Evolutionary conservation across 2,888 invertebrate species (phyloP).

Genomic region (Branchellion lobata): DNA sequence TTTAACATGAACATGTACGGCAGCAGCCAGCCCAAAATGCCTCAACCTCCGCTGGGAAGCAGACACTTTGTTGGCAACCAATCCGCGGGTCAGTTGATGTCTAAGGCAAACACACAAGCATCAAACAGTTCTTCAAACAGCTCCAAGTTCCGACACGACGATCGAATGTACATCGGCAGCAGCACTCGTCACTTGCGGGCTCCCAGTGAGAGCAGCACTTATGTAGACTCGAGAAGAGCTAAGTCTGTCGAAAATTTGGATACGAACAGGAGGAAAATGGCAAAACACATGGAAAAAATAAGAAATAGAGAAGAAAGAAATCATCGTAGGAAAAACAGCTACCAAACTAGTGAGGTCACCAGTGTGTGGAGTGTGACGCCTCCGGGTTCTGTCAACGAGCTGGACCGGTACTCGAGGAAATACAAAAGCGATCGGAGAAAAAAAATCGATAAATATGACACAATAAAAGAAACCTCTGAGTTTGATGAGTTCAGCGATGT

Average conservation of each 20-base stretch:
- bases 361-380: slow-evolving; percentile 51
- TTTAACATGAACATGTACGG: slow-evolving; percentile 44
- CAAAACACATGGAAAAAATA: neutral
- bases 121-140: slow-evolving; percentile 45
- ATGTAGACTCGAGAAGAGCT: slow-evolving; percentile 24
- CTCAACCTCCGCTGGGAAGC: slow-evolving; percentile 27
- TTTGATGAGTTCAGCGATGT: slow-evolving; percentile 5
- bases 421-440: neutral
- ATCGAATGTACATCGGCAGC: slow-evolving; percentile 23
- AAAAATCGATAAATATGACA: slow-evolving; percentile 14
- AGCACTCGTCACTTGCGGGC: slow-evolving; percentile 8
- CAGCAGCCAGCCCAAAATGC: neutral
- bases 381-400: slow-evolving; percentile 41
- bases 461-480: slow-evolving; percentile 30
- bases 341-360: slow-evolving; percentile 46
- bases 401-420: neutral
- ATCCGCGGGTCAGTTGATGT: neutral
- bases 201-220: neutral
- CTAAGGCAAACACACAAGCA: neutral
- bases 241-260: slow-evolving; percentile 46
- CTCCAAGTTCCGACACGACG: slow-evolving; percentile 37
- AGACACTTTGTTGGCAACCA: neutral
- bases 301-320: neutral
- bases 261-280: neutral
- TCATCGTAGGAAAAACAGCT: slow-evolving; percentile 35